Evolutionary conservation across 2,888 invertebrate species (phyloP).

Genomic region (Platycheirus albimanus): DNA sequence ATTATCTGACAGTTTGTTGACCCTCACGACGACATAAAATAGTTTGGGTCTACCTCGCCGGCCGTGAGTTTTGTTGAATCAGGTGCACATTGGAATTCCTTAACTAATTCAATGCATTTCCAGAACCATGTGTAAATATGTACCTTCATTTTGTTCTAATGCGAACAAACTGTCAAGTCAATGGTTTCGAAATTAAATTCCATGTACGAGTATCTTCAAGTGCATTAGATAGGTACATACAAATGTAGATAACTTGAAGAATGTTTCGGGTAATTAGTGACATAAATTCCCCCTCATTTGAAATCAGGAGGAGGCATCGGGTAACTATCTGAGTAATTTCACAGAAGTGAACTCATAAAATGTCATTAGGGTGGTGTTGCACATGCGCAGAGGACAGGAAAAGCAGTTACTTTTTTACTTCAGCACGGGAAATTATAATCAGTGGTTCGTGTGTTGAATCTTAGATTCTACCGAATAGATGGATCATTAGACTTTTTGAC

Average conservation of each 20-base stretch:
- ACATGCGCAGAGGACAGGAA: conserved; percentile 53
- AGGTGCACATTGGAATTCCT: conserved; percentile 17
- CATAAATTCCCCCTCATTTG: conserved; percentile 20
- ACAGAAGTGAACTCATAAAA: conserved; percentile 24
- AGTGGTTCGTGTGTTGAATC: conserved; percentile 17
- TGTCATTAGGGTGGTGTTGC: conserved; percentile 68
- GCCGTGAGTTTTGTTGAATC: background rate
- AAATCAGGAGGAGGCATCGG: background rate
- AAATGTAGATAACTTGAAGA: background rate
- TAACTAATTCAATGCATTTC: conserved; percentile 9
- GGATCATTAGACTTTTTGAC: conserved; percentile 32
- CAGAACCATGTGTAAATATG: background rate
- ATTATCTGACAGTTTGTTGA: conserved; percentile 33
- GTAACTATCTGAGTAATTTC: conserved; percentile 24
- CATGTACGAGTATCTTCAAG: too few species aligned
- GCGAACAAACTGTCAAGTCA: conserved; percentile 49
- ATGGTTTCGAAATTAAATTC: conserved; percentile 41
- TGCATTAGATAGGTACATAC: background rate
- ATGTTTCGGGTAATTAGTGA: conserved; percentile 30
- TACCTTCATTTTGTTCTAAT: conserved; percentile 22
- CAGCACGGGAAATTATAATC: conserved; percentile 23
- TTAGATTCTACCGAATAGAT: conserved; percentile 5
- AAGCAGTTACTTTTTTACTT: conserved; percentile 29
- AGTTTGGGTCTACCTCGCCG: conserved; percentile 4
- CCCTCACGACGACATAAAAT: conserved; percentile 16